Base-by-base conservation (phyloP, 2,113 vertebrate species). In the Pteropus alecto region DNA sequence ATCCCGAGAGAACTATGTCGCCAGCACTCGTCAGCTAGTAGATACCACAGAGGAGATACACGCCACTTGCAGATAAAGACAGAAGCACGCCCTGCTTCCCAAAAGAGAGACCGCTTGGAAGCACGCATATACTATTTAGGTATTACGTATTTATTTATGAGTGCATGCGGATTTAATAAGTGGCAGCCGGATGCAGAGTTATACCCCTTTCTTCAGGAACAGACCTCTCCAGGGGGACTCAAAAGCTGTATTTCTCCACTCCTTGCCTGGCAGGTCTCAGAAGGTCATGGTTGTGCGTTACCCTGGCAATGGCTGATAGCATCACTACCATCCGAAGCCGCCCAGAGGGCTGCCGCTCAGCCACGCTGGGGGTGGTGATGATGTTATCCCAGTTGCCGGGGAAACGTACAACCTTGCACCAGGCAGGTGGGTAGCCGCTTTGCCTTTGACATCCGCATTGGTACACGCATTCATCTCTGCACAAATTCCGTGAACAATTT, bases 241-340 rank as follows among this genome's bases (percentile, higher is more conserved):
- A 51, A 35, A 78, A 60, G 48, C 78, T 92, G 51, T 87, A 54
- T 95, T 89, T 96, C 95, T 94, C 54, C 30, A 54, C 33, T 56
- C n/a, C 58, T 93, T 90, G 54, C 73, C 74, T 51, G 87, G 76
- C 65, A 86, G 77, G 89, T 86, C 93, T 95, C 87, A 58, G 85
- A 97, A 96, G 90, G 21, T 90, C 70, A 93, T 96, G 89, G 71
- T 86, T 96, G 61, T 54, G 21, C 60, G 93, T 89, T 97, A 73
- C 92, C 94, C 14, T 92, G 90, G 92, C 93, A 97, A 96, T 95
- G 35, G 56, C 87, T 94, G 96, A 98, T 73, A 68, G 56, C 86
- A 87, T 78, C 9, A 0, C 26, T 1, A 2, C 41, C 1, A 30
- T 95, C 81, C 76, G 90, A 97, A 78, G 93, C 1, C 0, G 1